phyloP scores from a whole-genome alignment of 2,888 invertebrate genomes.

The Caenorhabditis becei region DNA sequence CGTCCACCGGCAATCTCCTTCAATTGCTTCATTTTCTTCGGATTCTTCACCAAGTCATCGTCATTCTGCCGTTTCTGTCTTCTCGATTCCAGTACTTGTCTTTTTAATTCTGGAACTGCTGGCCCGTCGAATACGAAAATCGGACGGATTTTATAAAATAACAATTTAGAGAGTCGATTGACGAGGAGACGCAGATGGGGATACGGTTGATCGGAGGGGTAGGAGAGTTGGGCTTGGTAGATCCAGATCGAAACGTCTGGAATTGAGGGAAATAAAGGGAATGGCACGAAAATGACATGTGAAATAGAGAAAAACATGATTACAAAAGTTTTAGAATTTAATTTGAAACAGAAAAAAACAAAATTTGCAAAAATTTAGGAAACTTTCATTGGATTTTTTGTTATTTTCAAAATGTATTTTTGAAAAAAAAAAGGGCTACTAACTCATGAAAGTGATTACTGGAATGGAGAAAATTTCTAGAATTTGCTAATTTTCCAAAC shows the following conservation, averaged over 20 bases:
- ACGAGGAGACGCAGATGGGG: constrained; percentile 95
- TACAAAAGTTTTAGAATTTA: too few species aligned
- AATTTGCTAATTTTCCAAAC: too few species aligned
- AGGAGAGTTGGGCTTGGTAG: constrained; percentile 96
- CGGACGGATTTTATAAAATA: constrained; percentile 95
- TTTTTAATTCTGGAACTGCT: constrained; percentile 92
- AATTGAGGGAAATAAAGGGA: constrained; percentile 22
- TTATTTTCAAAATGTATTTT: too few species aligned
- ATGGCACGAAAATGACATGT: too few species aligned
- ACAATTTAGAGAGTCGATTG: constrained; percentile 93
- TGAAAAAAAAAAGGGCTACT: too few species aligned
- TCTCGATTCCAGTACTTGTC: constrained; percentile 84
- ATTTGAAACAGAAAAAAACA: too few species aligned
- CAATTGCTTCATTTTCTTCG: constrained; percentile 48
- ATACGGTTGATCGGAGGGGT: constrained; percentile 88
- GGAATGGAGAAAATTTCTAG: too few species aligned
- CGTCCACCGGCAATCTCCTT: constrained; percentile 51
- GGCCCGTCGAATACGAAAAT: constrained; percentile 97
- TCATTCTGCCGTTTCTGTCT: constrained; percentile 33
- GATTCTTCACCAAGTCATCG: constrained; percentile 54
- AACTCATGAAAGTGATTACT: too few species aligned
- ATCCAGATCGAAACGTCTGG: constrained; percentile 99
- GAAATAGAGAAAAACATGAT: too few species aligned
- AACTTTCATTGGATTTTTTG: too few species aligned
- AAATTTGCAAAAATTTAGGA: too few species aligned